Base-by-base conservation (phyloP, 92 coral and sea anemone genomes). In the Diadumene lineata region DNA sequence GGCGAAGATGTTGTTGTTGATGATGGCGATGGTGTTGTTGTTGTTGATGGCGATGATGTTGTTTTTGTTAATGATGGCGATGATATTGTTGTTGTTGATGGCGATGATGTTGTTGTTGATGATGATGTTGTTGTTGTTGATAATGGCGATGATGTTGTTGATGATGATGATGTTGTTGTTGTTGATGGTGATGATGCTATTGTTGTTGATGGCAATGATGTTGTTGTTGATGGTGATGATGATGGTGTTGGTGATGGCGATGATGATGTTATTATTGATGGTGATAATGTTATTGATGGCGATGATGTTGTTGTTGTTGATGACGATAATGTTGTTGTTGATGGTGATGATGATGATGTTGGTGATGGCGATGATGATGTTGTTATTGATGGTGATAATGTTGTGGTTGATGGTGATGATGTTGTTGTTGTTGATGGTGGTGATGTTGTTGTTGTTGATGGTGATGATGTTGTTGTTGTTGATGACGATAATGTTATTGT, bases 261-360 rank as follows among this genome's bases (percentile, higher is more conserved):
- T 58, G 31, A 2, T 2, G 18, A 3, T 22, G 25, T 4, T 53
- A 23, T 2, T 23, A 9, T 23, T 26, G 29, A 1, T 1, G 30
- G 65, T 7, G 32, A 8, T 22, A 27, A 62, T 28, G 38, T 1
- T 29, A 17, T 10, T 1, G 43, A 62, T 28, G 68, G 17, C 1
- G n/a, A 28, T 29, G 68, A 62, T 28, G 68, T 2, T 28, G 68
- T 23, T 62, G 43, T n/a, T 29, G 43, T 8, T 62, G 43, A 62
- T 27, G 43, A 10, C 2, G 68, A 28, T 28, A 30, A 27, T 1
- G 21, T 1, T 62, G 43, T 9, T 62, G 68, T 13, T 28, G 23
- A 27, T 13, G 18, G 1, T 2, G 68, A 19, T 0, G 68, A 62
- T 4, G 38, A 62, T 11, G 19, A 62, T 28, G 4, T 2, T 19